Conservation (phyloP, 2,888 invertebrate genomes). For the Drosophila nr. fundita region DNA sequence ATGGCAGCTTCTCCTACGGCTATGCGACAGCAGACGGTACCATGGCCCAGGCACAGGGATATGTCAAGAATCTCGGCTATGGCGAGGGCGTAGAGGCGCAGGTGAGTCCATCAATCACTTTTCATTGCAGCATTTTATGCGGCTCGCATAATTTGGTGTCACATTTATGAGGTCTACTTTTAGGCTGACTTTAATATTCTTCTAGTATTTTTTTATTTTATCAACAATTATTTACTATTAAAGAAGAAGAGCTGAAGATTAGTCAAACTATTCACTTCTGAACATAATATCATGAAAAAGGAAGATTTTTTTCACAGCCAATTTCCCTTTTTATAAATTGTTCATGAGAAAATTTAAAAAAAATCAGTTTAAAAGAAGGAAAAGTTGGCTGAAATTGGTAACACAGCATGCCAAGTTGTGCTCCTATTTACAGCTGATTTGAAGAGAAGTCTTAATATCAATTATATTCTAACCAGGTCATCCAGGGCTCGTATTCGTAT, state of each 20-base stretch:
- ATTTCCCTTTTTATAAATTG: background rate
- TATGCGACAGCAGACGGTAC: slow-evolving; percentile 92
- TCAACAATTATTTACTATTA: background rate
- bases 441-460: background rate
- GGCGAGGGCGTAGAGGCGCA: slow-evolving; percentile 88
- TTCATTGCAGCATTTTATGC: slow-evolving; percentile 5
- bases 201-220: background rate
- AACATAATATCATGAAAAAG: background rate
- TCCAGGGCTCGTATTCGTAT: slow-evolving; percentile 91
- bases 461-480: slow-evolving; percentile 85
- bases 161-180: background rate
- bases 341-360: background rate
- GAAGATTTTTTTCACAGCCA: background rate
- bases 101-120: slow-evolving; percentile 33
- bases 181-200: background rate
- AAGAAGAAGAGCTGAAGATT: background rate
- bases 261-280: background rate
- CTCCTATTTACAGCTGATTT: background rate
- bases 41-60: slow-evolving; percentile 91
- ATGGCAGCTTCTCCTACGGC: slow-evolving; percentile 86
- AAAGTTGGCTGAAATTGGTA: background rate
- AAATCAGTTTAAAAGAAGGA: background rate
- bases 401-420: background rate
- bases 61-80: slow-evolving; percentile 89
- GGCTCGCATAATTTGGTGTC: background rate